Conservation (phyloP, 1,140 invertebrate genomes). For the Pseudomyrmex concolor region DNA sequence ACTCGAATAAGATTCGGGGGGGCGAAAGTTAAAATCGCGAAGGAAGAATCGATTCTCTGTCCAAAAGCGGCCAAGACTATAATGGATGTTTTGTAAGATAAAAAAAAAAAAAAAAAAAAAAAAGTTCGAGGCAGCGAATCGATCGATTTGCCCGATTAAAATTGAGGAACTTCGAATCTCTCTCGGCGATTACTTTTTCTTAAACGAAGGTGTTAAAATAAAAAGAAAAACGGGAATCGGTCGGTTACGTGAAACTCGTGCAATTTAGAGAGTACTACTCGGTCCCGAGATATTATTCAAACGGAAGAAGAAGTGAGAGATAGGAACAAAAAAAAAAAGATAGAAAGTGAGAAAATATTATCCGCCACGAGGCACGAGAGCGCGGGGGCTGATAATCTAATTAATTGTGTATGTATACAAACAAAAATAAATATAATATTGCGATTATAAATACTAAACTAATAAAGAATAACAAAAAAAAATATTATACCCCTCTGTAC, state of each 20-base stretch:
- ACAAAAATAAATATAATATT: slow-evolving; percentile 84
- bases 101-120: slow-evolving; percentile 60
- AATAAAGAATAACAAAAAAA: slow-evolving; percentile 79
- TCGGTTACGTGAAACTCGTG: slow-evolving; percentile 62
- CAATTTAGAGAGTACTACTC: slow-evolving; percentile 42
- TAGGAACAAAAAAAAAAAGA: slow-evolving; percentile 73
- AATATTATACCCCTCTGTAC: slow-evolving; percentile 84
- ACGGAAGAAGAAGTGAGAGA: slow-evolving; percentile 52
- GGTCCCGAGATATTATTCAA: slow-evolving; percentile 47
- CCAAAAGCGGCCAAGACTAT: slow-evolving; percentile 79
- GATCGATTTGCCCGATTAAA: slow-evolving; percentile 60
- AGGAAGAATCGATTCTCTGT: slow-evolving; percentile 62
- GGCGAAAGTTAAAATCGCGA: background rate
- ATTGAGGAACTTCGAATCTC: slow-evolving; percentile 47
- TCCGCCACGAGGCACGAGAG: slow-evolving; percentile 63
- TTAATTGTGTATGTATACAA: slow-evolving; percentile 85
- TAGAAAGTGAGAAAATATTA: slow-evolving; percentile 73
- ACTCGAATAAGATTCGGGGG: slow-evolving; percentile 29
- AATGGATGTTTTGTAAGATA: slow-evolving; percentile 84
- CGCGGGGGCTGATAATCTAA: slow-evolving; percentile 81
- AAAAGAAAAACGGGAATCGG: slow-evolving; percentile 47
- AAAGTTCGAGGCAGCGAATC: slow-evolving; percentile 65
- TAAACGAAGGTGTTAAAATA: background rate
- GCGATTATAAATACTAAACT: slow-evolving; percentile 84
- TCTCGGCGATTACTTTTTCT: slow-evolving; percentile 65